A percentile compares a stretch with the other conserved stretches of the same genome.
These are phyloP conservation scores for Nylanderia fulva DNA, from an alignment of 1,140 invertebrate species.

Conservation along the genomic window DNA sequence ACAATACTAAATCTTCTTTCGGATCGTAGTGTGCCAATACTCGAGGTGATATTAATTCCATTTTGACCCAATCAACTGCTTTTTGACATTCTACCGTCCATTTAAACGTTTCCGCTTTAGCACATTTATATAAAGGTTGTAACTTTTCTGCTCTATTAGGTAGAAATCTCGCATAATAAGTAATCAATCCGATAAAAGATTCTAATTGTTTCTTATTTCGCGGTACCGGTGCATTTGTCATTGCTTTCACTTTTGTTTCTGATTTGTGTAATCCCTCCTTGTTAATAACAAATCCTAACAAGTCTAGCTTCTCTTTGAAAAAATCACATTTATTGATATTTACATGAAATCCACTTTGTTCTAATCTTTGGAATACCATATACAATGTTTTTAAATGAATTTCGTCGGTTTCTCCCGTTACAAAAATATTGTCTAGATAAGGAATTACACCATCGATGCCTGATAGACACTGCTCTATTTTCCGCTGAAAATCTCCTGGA, in stretches of 20 bases:
- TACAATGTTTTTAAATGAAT: not conserved
- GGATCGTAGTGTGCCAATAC: not conserved
- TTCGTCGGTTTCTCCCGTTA: not conserved
- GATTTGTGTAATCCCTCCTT: constrained; percentile 71
- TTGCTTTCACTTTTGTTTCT: constrained; percentile 61
- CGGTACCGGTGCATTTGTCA: constrained; percentile 68
- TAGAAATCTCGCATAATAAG: constrained; percentile 61
- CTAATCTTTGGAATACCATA: constrained; percentile 34
- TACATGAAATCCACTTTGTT: constrained; percentile 45
- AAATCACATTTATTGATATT: constrained; percentile 64
- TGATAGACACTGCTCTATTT: constrained; percentile 77
- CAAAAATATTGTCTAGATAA: constrained; percentile 56
- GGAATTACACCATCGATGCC: constrained; percentile 36
- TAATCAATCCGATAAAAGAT: constrained; percentile 51
- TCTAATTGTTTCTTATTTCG: constrained; percentile 60
- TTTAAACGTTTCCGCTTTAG: not conserved
- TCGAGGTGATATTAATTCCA: not conserved
- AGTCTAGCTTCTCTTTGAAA: constrained; percentile 62
- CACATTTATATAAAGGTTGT: constrained; percentile 42
- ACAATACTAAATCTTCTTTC: not conserved
- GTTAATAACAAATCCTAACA: constrained; percentile 75
- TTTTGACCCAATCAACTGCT: not conserved
- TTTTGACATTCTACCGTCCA: not conserved
- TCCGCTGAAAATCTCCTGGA: constrained; percentile 77
- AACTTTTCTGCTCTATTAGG: constrained; percentile 32